Conservation (phyloP, 2,888 invertebrate genomes). For the Rosalia funebris region DNA sequence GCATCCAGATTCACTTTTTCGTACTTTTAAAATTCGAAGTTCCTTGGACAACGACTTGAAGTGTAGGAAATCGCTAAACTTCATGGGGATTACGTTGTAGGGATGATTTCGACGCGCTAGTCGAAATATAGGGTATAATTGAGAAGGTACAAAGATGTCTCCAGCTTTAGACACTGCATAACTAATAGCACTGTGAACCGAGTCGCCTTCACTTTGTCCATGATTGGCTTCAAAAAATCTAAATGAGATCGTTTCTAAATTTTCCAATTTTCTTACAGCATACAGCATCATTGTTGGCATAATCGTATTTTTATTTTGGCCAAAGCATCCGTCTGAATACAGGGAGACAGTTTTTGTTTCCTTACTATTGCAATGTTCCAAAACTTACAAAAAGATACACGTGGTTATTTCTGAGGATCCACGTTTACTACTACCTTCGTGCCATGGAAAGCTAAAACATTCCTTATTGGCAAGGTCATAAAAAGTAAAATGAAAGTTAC, state of each 20-base stretch:
- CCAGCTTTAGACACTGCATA: no score
- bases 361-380: constrained; percentile 8
- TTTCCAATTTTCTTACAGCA: no score
- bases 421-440: constrained; percentile 15
- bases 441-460: constrained; percentile 25
- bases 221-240: constrained; percentile 16
- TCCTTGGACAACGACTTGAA: no score
- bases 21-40: no score
- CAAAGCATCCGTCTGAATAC: neutral
- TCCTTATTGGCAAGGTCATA: constrained; percentile 18
- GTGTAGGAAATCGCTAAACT: no score
- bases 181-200: constrained; percentile 28
- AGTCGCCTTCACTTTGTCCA: constrained; percentile 29
- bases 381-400: neutral
- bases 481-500: constrained; percentile 23
- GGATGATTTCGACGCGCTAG: constrained; percentile 24
- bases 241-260: neutral
- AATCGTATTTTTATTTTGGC: neutral
- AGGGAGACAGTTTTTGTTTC: neutral
- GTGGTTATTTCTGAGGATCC: constrained; percentile 23
- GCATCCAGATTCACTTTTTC: no score
- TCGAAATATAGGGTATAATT: constrained; percentile 20
- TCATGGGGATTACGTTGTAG: constrained; percentile 28
- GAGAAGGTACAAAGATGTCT: constrained; percentile 24
- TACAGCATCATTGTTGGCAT: no score